phyloP scores from a whole-genome alignment of 2,113 vertebrate genomes.

The Toxotes chatareus region DNA sequence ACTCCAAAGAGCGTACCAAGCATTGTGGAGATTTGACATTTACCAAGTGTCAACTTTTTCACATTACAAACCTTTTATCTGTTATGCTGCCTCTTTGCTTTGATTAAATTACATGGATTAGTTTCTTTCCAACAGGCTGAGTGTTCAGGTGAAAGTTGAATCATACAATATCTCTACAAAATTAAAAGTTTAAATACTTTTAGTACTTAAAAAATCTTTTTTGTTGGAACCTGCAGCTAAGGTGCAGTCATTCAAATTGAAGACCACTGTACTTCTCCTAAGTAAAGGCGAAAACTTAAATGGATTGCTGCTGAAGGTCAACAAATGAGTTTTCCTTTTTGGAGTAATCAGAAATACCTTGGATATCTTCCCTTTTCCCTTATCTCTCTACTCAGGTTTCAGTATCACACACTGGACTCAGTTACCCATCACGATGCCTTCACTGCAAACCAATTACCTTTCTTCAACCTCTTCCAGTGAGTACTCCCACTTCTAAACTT shows the following conservation, averaged over 20 bases:
- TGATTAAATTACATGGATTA: not conserved
- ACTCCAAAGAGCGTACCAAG: not conserved
- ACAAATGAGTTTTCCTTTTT: not conserved
- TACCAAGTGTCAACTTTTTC: not conserved
- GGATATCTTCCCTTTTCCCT: not conserved
- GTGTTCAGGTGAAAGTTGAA: not conserved
- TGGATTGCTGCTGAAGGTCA: not conserved
- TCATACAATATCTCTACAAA: not conserved
- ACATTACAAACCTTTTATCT: not conserved
- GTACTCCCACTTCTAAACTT: slow-evolving; percentile 32
- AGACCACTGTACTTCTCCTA: not conserved
- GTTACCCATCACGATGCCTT: not conserved
- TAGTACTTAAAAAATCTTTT: no score
- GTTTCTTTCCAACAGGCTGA: not conserved
- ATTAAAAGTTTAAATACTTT: not conserved
- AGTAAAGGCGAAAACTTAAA: not conserved
- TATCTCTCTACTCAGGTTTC: not conserved
- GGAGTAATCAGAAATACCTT: not conserved
- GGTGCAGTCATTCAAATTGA: no score
- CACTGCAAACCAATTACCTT: slow-evolving; percentile 28
- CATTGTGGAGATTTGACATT: not conserved
- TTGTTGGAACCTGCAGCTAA: not conserved
- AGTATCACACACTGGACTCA: slow-evolving; percentile 8
- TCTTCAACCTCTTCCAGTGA: slow-evolving; percentile 28
- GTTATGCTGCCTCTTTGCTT: not conserved